A percentile compares a stretch with the other conserved stretches of the same genome.
Conservation (phyloP, 2,113 vertebrate genomes). For the Cervus canadensis region DNA sequence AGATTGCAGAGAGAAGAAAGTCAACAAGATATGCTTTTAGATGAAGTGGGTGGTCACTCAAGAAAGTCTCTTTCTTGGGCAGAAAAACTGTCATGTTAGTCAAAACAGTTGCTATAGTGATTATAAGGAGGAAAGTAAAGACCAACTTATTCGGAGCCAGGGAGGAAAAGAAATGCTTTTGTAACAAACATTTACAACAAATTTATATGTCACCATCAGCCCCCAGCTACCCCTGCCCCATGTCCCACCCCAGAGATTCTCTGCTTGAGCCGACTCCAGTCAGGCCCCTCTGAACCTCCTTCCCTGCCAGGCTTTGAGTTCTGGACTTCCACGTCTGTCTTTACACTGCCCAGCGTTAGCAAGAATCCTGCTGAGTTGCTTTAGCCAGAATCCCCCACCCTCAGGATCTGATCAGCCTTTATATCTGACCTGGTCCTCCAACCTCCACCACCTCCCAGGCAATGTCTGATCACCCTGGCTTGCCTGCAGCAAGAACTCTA, state of each 20-base stretch:
- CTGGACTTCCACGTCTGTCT: not conserved
- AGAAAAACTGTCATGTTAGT: constrained; percentile 29
- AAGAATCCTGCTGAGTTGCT: not conserved
- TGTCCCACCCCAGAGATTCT: not conserved
- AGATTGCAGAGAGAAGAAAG: constrained; percentile 5
- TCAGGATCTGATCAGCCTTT: not conserved
- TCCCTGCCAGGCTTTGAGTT: not conserved
- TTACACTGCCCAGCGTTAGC: not conserved
- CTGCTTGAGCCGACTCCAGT: not conserved
- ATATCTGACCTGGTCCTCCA: not conserved
- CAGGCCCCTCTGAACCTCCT: not conserved
- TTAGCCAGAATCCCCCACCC: not conserved
- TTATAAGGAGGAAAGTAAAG: constrained; percentile 22
- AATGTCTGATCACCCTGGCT: not conserved
- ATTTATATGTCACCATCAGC: not conserved
- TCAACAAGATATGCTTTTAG: constrained; percentile 4
- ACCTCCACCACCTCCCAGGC: not conserved
- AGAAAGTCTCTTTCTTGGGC: not conserved
- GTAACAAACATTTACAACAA: not conserved
- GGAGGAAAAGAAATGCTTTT: not conserved
- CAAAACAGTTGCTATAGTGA: constrained; percentile 11
- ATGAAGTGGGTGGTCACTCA: not conserved
- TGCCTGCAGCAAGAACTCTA: not conserved
- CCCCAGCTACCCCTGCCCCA: rapidly evolving
- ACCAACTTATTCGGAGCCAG: not conserved